Evolutionary conservation across 1,140 invertebrate genomes (phyloP).

Genomic region (Diploscapter pachys): DNA sequence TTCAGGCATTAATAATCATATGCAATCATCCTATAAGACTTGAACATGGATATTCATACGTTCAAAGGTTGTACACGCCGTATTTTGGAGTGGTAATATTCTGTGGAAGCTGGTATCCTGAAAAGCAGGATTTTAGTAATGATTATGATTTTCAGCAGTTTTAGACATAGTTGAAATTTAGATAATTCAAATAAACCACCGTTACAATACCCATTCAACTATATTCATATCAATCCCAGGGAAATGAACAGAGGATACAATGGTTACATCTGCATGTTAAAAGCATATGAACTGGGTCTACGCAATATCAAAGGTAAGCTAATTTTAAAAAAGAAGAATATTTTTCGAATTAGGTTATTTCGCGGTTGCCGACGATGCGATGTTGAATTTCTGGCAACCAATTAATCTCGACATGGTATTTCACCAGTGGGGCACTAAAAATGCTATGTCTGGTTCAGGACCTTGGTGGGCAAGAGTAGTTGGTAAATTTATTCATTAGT

Average conservation of each 20-base stretch:
- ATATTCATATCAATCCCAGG: neutral
- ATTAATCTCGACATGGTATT: no score
- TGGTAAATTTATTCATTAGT: no score
- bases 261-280: constrained; percentile 1
- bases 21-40: neutral
- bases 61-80: constrained; percentile 10
- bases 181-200: neutral
- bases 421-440: no score
- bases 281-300: constrained; percentile 6
- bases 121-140: neutral
- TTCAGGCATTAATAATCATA: neutral
- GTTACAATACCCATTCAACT: constrained; percentile 1
- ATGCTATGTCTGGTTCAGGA: no score
- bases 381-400: constrained; percentile 9
- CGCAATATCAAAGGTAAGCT: constrained; percentile 5
- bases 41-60: neutral
- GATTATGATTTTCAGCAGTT: neutral
- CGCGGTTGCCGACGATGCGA: constrained; percentile 1
- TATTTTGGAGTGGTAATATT: constrained; percentile 10
- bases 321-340: neutral
- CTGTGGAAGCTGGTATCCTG: constrained; percentile 8
- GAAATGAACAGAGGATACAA: neutral
- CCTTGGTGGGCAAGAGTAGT: no score
- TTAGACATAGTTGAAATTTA: no score
- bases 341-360: constrained; percentile 14